Evolutionary conservation across 2,888 invertebrate species (phyloP), one percentile per base, ranked within the genome.

Genomic region (Leucophenga maculata): DNA sequence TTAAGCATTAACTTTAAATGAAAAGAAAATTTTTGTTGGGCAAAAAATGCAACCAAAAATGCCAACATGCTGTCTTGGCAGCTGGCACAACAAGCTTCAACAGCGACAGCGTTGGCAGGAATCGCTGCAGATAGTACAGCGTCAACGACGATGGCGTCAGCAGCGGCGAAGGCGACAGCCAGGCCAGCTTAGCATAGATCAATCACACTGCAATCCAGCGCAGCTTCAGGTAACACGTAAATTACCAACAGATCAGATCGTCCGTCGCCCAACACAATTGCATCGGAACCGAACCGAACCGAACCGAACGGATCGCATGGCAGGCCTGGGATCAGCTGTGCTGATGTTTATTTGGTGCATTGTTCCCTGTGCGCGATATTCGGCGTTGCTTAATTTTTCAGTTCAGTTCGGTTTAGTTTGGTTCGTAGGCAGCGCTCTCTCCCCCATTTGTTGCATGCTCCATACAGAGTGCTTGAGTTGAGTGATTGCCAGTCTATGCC

Each of bases 171-270:
- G 54, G 11, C 11, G 60, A n/a, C 22, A 20, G 20, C 18, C 32
- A 11, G 39, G 26, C 44, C 9, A 60, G 60, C 60, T 60, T 60
- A 39, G 60, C 60, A 39, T 60, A 39, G 60, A 32, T 60, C 60
- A 39, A 39, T 60, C 32, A 60, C 16, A 18, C 57, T 22, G 31
- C 20, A 39, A 60, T 39, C 13, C 26, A 26, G 55, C n/a, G 9
- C 57, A 31, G 22, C 26, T 31, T 57, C 22, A 57, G 60, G 60
- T 60, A 18, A 60, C 39, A 60, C 60, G 32, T 60, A 60, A 60
- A 60, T 60, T 60, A 60, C 16, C 20, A 18, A 6, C 32, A 39
- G 39, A 11, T 39, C 39, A 39, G 39, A 39, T 39, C 8, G 9
- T n/a, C n/a, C n/a, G n/a, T 18, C 52, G 3, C 22, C 9, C 57